Evolutionary conservation across 2,113 vertebrate species (phyloP), one percentile per base, ranked within the genome.

Genomic region (Malurus cyaneus): DNA sequence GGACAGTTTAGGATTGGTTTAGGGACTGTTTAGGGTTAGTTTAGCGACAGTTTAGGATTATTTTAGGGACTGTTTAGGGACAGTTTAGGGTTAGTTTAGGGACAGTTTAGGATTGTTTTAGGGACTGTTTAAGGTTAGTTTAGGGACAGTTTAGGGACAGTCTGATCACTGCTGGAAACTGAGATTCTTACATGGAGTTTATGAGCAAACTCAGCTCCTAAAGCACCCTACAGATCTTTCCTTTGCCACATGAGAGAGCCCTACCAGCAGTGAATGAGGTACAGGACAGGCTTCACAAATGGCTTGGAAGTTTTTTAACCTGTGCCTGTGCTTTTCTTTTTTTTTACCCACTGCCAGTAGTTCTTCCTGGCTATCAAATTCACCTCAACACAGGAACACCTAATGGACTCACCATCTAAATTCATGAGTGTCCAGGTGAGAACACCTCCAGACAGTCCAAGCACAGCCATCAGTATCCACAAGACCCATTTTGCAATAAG

Each of bases 191-290:
- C 4, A 24, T 44, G 52, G 84, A 36, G 11, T 32, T 57, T 14
- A 2, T 59, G 5, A 32, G 47, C 42, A 92, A 84, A 70, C 14
- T 10, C 44, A 85, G 14, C 13, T 93, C 59, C 61, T 52, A n/a
- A 53, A 50, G 54, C 64, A 64, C 44, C 42, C 42, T 53, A 5
- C 6, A 44, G 42, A 26, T 80, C 28, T 83, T 29, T 42, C 17
- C 8, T 41, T 57, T 84, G 36, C 42, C 18, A 13, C 0, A 0
- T 8, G 4, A 67, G 41, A 47, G 16, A 82, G 21, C 15, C 39
- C 66, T 87, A 53, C 32, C 29, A 59, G 82, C 13, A 54, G 2
- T 32, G 2, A 65, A 18, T n/a, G 60, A 85, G 70, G n/a, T 26
- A 16, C 28, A 79, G 82, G 50, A 28, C 46, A 76, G 24, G 11